Base-by-base conservation (phyloP, 2,797 vertebrate genomes). In the Falco naumanni region DNA sequence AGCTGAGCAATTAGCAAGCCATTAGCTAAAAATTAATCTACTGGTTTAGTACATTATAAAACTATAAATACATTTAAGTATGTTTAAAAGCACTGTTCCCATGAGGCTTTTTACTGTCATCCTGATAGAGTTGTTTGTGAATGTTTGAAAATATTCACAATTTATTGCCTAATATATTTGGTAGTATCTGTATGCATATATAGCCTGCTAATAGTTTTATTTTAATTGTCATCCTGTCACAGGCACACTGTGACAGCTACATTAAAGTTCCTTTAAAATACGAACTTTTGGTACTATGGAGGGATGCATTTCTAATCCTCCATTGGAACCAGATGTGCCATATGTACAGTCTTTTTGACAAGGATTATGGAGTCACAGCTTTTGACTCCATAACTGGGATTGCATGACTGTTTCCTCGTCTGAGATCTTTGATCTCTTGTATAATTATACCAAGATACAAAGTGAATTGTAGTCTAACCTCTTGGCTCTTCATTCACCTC, bases 291-390 rank as follows among this genome's bases (percentile, higher is more conserved):
- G 78, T 87, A 91, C 26, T 89, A 71, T 83, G 84, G 92, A 87
- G 92, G 81, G 87, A 54, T 89, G 77, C 41, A 66, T 92, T 96
- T 95, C 78, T 95, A 81, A 71, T 89, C 34, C 81, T 93, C 6
- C 79, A 91, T 94, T 91, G 63, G 85, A 96, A 96, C 84, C 92
- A 97, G 87, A 96, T 95, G 89, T 93, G 77, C 92, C 72, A 78
- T 92, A 74, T 87, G 81, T 94, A 94, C 61, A 94, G 65, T 94
- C 63, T 82, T 95, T 94, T 87, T 87, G 95, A 95, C 93, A 91
- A 89, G 76, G 90, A 81, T 94, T 93, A 51, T 5, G 72, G 78
- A 96, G 93, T 95, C 87, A 60, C 89, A 94, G 87, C 93, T 84
- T 56, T 96, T 92, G 95, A 89, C 91, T 94, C 79, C 13, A 13